Evolutionary conservation across 2,888 invertebrate species (phyloP), one percentile per base, ranked within the genome.

Genomic region (Girardia tigrina): DNA sequence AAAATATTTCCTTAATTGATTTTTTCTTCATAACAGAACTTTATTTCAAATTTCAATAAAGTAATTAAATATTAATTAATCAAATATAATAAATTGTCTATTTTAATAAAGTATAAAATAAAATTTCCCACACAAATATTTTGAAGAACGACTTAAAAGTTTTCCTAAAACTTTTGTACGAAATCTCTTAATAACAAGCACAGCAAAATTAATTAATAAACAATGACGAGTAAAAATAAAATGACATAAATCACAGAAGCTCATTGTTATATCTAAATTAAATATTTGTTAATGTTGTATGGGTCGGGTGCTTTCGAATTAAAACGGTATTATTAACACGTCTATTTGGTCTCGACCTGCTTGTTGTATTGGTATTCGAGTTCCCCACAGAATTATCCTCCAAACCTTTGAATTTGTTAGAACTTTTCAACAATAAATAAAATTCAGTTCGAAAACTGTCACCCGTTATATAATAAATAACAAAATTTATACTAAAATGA

Each of bases 401-500:
- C 4, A 56, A n/a, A 56, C 56, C 56, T 56, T 56, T 4, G n/a
- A 56, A 56, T 56, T 23, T n/a, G n/a, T 56, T 56, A 20, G 4
- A 4, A 56, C 23, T 56, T 56, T 56, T 4, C 6, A 56, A 56
- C 4, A 56, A 2, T 12, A 56, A n/a, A n/a, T n/a, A 56, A 16
- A 56, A 56, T 16, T 56, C 56, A 20, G 56, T 56, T 8, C 56
- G 56, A 56, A 56, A 56, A 56, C 56, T 56, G 4, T 56, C 56
- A 23, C 56, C 56, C 6, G 56, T 56, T 4, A 56, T 56, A 16
- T 56, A 56, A 56, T 56, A 56, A 56, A 56, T 56, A 56, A 56
- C n/a, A 16, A 56, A 56, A 56, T 56, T 56, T 56, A 56, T 56
- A 56, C 56, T 56, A 23, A 56, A 56, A 56, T 56, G 56, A 2